phyloP scores from a whole-genome alignment of 1,140 invertebrate genomes.

The Hypothenemus hampei region DNA sequence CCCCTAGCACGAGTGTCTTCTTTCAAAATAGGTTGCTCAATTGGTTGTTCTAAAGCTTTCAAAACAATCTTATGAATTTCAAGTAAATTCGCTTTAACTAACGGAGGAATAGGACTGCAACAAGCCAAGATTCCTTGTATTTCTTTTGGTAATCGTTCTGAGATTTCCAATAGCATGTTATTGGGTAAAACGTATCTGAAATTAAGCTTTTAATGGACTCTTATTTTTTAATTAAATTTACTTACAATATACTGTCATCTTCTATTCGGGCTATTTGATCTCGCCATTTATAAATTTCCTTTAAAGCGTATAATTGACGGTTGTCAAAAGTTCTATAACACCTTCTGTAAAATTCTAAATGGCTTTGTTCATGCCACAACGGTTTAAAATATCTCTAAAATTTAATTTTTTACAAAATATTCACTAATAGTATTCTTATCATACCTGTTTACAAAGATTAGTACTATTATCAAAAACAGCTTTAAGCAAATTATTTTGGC shows the following conservation, averaged over 20 bases:
- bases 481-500: conserved; percentile 62
- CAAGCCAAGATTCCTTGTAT: conserved; percentile 90
- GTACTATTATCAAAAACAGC: conserved; percentile 68
- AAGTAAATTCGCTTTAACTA: conserved; percentile 72
- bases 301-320: conserved; percentile 77
- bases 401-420: conserved; percentile 1
- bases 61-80: conserved; percentile 73
- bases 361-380: conserved; percentile 63
- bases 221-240: conserved; percentile 7
- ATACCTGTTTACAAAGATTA: conserved; percentile 62
- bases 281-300: conserved; percentile 82
- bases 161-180: conserved; percentile 90
- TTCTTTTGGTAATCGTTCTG: conserved; percentile 86
- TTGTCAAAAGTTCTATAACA: conserved; percentile 81
- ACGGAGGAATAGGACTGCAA: conserved; percentile 87
- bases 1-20: conserved; percentile 48
- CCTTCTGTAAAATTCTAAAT: conserved; percentile 69
- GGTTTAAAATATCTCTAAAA: conserved; percentile 78
- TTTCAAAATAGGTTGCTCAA: conserved; percentile 57
- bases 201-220: conserved; percentile 1
- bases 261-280: conserved; percentile 77
- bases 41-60: conserved; percentile 66
- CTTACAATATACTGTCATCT: conserved; percentile 83
- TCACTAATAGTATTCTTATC: background rate
- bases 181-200: conserved; percentile 87